Conservation (phyloP, 2,888 invertebrate species). For the Cataglyphis rosenhaueri region DNA sequence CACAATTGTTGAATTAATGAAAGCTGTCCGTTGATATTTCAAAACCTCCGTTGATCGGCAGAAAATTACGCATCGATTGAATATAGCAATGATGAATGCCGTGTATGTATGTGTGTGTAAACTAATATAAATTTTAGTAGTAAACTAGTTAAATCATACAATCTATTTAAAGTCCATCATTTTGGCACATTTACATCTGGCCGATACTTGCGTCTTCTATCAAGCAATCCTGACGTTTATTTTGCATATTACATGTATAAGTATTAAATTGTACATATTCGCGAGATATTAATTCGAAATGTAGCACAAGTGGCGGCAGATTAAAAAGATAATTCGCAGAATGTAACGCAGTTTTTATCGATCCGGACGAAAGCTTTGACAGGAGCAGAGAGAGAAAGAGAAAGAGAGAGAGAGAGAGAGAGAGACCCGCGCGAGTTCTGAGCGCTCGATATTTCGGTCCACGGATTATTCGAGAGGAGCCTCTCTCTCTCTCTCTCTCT, state of each 20-base stretch:
- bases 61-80: conserved; percentile 32
- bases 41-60: conserved; percentile 11
- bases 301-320: neutral
- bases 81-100: neutral
- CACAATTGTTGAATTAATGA: conserved; percentile 13
- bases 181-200: conserved; percentile 43
- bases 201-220: conserved; percentile 5
- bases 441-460: conserved; percentile 43
- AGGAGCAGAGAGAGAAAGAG: neutral
- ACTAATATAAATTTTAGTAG: neutral
- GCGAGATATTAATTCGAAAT: neutral
- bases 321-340: conserved; percentile 16
- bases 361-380: conserved; percentile 21
- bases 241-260: neutral
- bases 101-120: neutral
- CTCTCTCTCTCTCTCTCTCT: neutral
- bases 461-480: conserved; percentile 33
- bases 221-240: neutral
- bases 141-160: conserved; percentile 10
- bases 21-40: conserved; percentile 26
- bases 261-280: neutral
- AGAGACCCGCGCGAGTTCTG: conserved; percentile 9
- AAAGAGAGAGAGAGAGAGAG: neutral
- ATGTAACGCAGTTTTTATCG: conserved; percentile 35
- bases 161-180: conserved; percentile 25